These are phyloP conservation scores for Cheiracanthium punctorium DNA, from an alignment of 2,888 invertebrate species.

Conservation along the genomic window DNA sequence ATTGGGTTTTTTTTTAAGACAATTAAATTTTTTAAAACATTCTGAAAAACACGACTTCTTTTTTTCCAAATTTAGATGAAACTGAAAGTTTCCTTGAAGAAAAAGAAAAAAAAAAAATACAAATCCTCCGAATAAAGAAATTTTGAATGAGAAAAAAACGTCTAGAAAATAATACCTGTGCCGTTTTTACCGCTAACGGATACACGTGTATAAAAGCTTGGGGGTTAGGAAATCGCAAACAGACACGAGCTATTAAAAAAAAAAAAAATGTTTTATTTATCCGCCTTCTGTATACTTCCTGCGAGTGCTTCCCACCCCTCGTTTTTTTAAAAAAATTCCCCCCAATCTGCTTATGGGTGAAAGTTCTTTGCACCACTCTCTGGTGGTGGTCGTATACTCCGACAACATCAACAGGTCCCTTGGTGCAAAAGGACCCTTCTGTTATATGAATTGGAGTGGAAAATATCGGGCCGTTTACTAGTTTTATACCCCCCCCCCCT, in stretches of 20 bases:
- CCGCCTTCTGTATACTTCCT: constrained; percentile 47
- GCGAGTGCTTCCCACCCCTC: constrained; percentile 8
- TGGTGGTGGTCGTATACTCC: background rate
- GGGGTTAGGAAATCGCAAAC: background rate
- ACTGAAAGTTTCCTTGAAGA: too few species aligned
- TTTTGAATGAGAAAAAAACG: too few species aligned
- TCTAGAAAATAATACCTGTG: too few species aligned
- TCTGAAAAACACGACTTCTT: too few species aligned
- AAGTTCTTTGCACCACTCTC: constrained; percentile 60
- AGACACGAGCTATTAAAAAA: background rate
- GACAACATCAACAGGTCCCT: constrained; percentile 43
- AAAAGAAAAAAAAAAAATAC: too few species aligned
- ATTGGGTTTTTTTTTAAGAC: too few species aligned
- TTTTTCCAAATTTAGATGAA: too few species aligned
- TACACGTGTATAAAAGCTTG: background rate
- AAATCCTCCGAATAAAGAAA: too few species aligned
- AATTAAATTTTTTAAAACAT: too few species aligned
- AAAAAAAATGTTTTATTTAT: constrained; percentile 47
- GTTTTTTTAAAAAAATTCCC: background rate
- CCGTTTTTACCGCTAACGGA: background rate
- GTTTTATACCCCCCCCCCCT: too few species aligned
- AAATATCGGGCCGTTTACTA: constrained; percentile 55
- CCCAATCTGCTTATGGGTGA: constrained; percentile 34
- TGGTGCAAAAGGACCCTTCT: constrained; percentile 14
- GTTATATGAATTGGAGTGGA: constrained; percentile 62